These are phyloP conservation scores for Elysia chlorotica DNA, from an alignment of 1,140 invertebrate genomes.

Conservation along the genomic window DNA sequence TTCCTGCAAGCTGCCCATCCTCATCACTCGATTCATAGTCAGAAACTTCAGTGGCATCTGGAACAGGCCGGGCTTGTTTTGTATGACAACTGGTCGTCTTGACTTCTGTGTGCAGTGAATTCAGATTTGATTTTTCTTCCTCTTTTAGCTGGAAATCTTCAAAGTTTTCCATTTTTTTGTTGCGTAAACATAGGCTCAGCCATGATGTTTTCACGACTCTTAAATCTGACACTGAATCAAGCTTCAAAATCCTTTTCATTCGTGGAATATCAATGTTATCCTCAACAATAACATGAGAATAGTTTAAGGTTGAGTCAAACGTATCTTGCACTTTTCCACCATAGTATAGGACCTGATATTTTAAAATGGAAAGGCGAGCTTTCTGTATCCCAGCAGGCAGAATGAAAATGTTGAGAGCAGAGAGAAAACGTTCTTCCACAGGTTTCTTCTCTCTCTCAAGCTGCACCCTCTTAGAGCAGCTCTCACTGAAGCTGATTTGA, in stretches of 20 bases:
- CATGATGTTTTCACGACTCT: constrained; percentile 53
- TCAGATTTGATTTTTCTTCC: background rate
- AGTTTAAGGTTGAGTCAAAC: constrained; percentile 16
- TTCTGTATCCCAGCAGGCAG: constrained; percentile 56
- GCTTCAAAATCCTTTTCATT: constrained; percentile 45
- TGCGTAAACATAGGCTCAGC: constrained; percentile 55
- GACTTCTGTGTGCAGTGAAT: background rate
- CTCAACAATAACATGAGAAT: constrained; percentile 52
- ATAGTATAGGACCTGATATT: constrained; percentile 46
- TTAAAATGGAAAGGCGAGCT: constrained; percentile 51
- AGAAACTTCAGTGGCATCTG: constrained; percentile 39
- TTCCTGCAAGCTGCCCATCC: too few relatives aligned
- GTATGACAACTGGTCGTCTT: background rate
- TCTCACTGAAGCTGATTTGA: too few relatives aligned
- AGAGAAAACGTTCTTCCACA: background rate
- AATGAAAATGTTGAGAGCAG: constrained; percentile 29
- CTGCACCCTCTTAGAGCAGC: too few relatives aligned
- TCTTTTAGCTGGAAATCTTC: constrained; percentile 25
- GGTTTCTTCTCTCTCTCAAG: background rate
- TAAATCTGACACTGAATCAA: constrained; percentile 35
- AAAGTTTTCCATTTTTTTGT: constrained; percentile 36
- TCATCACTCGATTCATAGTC: constrained; percentile 54
- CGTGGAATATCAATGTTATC: constrained; percentile 53
- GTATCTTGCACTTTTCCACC: constrained; percentile 38
- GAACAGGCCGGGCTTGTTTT: constrained; percentile 2